phyloP scores from a whole-genome alignment of 2,888 invertebrate genomes.

The Leptopilina myrica region DNA sequence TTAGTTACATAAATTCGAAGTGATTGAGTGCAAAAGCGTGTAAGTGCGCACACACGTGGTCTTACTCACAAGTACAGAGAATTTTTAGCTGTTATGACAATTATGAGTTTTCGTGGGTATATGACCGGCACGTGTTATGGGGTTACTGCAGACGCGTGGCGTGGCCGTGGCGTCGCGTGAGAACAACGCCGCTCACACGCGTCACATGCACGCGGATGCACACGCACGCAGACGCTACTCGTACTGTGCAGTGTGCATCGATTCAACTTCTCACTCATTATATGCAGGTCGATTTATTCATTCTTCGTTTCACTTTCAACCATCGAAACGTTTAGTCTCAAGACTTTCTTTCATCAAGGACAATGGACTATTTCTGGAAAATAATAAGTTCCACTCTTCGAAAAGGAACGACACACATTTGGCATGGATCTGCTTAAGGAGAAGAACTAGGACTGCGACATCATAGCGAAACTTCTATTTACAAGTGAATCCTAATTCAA shows the following conservation, averaged over 20 bases:
- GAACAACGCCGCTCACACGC: conserved; percentile 75
- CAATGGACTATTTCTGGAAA: too few relatives aligned
- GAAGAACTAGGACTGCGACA: too few relatives aligned
- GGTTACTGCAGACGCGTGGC: conserved; percentile 61
- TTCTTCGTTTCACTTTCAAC: background rate
- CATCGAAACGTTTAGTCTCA: conserved; percentile 3
- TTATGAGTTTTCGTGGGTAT: conserved; percentile 72
- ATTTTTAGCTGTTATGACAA: conserved; percentile 70
- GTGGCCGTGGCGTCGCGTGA: conserved; percentile 73
- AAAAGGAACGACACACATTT: too few relatives aligned
- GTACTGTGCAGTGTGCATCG: too few relatives aligned
- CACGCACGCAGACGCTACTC: conserved; percentile 48
- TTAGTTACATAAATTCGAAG: conserved; percentile 36
- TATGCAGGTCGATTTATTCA: conserved; percentile 28
- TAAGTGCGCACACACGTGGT: conserved; percentile 36
- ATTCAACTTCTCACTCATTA: conserved; percentile 18
- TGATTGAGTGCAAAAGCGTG: conserved; percentile 33
- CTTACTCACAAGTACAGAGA: conserved; percentile 36
- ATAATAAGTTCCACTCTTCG: too few relatives aligned
- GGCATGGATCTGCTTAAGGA: too few relatives aligned
- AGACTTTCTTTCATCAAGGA: background rate
- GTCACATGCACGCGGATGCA: conserved; percentile 58
- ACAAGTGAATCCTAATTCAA: too few relatives aligned
- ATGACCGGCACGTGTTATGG: conserved; percentile 67
- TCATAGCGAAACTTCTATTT: too few relatives aligned